Evolutionary conservation across 2,113 vertebrate genomes (phyloP).

Genomic region (Tachysurus fulvidraco): DNA sequence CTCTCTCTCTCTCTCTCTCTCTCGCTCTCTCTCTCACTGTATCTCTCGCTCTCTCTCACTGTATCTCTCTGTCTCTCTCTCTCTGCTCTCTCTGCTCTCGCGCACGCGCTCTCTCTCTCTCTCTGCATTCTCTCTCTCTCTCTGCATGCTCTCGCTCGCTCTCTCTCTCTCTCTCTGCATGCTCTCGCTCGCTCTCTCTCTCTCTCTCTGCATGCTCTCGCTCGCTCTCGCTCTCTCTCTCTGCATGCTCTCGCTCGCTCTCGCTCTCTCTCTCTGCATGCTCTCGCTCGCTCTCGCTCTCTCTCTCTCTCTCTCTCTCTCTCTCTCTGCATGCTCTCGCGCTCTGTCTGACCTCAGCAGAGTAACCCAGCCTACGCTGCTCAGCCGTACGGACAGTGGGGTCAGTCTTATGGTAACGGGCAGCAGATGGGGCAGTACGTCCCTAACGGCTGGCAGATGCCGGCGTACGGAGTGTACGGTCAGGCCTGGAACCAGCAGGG

Average conservation of each 20-base stretch:
- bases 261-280: neutral
- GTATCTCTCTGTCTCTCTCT: too few relatives aligned
- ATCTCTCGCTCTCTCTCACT: neutral
- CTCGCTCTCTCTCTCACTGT: too few relatives aligned
- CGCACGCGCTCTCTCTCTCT: too few relatives aligned
- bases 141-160: too few relatives aligned
- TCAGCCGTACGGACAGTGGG: conserved; percentile 92
- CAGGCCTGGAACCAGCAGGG: conserved; percentile 97
- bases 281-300: neutral
- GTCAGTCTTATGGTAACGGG: conserved; percentile 92
- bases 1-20: neutral
- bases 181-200: neutral
- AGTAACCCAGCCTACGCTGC: conserved; percentile 91
- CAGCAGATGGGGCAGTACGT: conserved; percentile 94
- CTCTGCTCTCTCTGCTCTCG: too few relatives aligned
- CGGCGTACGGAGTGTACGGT: conserved; percentile 89
- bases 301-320: neutral
- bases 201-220: neutral
- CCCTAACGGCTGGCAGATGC: conserved; percentile 96
- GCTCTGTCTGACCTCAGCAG: conserved; percentile 65
- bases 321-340: neutral
- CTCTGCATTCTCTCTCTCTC: too few relatives aligned
- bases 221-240: neutral
- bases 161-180: neutral
- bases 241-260: neutral